Percentiles rank a stretch among this genome's conserved stretches.
phyloP scores from a whole-genome alignment of 2,113 vertebrate genomes.

The Petrocephalus microphthalmus region DNA sequence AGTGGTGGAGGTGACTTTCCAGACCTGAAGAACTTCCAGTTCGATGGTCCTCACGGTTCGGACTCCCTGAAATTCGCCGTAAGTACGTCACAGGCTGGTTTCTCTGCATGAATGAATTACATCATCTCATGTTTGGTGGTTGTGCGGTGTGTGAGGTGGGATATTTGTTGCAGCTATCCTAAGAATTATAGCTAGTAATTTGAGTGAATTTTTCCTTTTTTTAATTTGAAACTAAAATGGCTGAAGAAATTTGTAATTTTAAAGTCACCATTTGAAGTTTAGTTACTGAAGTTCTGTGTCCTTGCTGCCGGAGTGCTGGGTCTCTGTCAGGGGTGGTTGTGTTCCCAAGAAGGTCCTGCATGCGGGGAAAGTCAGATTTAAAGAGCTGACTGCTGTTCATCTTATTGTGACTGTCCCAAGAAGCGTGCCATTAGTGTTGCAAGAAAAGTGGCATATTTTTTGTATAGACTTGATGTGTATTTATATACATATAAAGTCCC shows the following conservation, averaged over 20 bases:
- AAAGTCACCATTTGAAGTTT: not conserved
- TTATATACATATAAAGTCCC: not conserved
- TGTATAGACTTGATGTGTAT: too few species aligned
- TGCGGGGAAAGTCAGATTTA: not conserved
- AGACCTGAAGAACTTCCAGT: slow-evolving; percentile 64
- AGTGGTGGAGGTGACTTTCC: slow-evolving; percentile 45
- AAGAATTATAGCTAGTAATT: too few species aligned
- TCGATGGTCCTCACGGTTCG: slow-evolving; percentile 62
- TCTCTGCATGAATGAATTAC: not conserved
- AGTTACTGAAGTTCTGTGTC: not conserved
- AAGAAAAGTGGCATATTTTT: not conserved
- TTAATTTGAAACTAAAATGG: not conserved
- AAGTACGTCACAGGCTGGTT: slow-evolving; percentile 40
- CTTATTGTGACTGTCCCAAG: not conserved
- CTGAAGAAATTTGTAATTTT: not conserved
- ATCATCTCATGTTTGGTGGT: not conserved
- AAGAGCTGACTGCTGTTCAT: not conserved
- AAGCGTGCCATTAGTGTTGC: not conserved
- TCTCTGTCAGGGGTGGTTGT: not conserved
- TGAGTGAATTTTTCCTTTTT: not conserved
- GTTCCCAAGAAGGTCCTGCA: not conserved
- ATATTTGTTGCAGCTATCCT: not conserved
- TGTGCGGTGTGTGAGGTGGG: not conserved
- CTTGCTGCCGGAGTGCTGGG: not conserved
- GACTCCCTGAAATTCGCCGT: slow-evolving; percentile 68